Conservation (phyloP, 2,888 invertebrate genomes). For the Tortrix viridana region DNA sequence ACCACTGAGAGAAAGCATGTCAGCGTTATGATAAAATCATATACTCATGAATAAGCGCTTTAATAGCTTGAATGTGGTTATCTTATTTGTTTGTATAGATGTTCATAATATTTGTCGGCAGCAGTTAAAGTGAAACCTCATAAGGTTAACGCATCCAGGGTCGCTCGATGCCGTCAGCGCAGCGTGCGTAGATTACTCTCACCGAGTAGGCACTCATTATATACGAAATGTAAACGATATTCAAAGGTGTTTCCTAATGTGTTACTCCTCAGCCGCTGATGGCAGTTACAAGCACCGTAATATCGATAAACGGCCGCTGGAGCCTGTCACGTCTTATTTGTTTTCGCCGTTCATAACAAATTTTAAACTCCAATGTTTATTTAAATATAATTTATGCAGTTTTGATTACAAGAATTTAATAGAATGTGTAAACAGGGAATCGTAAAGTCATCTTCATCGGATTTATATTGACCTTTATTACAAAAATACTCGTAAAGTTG, state of each 20-base stretch:
- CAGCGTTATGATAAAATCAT: too few relatives aligned
- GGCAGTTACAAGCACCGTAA: constrained; percentile 52
- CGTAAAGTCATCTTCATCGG: constrained; percentile 59
- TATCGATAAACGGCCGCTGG: constrained; percentile 45
- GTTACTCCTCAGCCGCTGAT: constrained; percentile 67
- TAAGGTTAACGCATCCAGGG: constrained; percentile 26
- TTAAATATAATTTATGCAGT: constrained; percentile 63
- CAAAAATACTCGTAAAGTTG: constrained; percentile 54
- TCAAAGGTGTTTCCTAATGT: constrained; percentile 65
- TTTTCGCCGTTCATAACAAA: constrained; percentile 59
- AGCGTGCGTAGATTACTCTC: constrained; percentile 40
- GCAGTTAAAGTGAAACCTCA: constrained; percentile 26
- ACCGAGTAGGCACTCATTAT: constrained; percentile 20
- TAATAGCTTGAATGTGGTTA: neutral
- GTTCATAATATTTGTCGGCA: constrained; percentile 20
- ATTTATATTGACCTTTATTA: constrained; percentile 59
- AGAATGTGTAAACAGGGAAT: constrained; percentile 56
- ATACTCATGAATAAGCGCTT: too few relatives aligned
- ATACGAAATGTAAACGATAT: constrained; percentile 61
- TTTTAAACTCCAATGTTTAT: constrained; percentile 55
- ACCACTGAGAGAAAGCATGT: too few relatives aligned
- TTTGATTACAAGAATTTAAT: constrained; percentile 68
- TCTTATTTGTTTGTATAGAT: neutral
- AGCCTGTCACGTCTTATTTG: constrained; percentile 54
- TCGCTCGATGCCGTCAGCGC: constrained; percentile 34